These are phyloP conservation scores for Dryobota labecula DNA, from an alignment of 2,888 invertebrate species.

Conservation along the genomic window DNA sequence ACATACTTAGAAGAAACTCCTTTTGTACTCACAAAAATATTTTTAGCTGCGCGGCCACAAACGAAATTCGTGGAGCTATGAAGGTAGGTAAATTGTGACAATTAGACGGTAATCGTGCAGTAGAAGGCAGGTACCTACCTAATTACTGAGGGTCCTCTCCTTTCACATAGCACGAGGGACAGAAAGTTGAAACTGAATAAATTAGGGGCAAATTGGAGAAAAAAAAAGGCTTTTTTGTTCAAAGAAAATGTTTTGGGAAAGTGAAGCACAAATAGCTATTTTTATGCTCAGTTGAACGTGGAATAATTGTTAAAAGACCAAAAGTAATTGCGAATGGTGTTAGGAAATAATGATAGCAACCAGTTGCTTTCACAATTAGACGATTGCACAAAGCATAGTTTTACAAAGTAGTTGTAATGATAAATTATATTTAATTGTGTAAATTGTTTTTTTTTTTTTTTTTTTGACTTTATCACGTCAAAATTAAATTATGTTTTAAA, in stretches of 20 bases:
- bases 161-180: slow-evolving; percentile 38
- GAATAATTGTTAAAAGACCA: slow-evolving; percentile 26
- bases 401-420: no score
- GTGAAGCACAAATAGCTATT: slow-evolving; percentile 38
- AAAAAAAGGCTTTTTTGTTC: slow-evolving; percentile 13
- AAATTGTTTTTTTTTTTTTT: no score
- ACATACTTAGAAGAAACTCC: not conserved
- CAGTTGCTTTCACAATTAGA: no score
- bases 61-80: slow-evolving; percentile 28
- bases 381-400: no score
- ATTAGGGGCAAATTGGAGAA: slow-evolving; percentile 36
- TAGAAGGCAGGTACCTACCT: slow-evolving; percentile 26
- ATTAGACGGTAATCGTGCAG: slow-evolving; percentile 46
- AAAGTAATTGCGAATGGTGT: not conserved
- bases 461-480: no score
- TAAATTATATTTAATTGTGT: no score
- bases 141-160: slow-evolving; percentile 47
- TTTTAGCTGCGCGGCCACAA: slow-evolving; percentile 32
- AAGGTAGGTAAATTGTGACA: slow-evolving; percentile 41
- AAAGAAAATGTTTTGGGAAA: slow-evolving; percentile 45
- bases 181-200: slow-evolving; percentile 50
- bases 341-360: not conserved
- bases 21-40: slow-evolving; percentile 28
- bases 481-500: no score
- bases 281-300: slow-evolving; percentile 28